Evolutionary conservation across 1,140 invertebrate species (phyloP).

Genomic region (Nebria ingens): DNA sequence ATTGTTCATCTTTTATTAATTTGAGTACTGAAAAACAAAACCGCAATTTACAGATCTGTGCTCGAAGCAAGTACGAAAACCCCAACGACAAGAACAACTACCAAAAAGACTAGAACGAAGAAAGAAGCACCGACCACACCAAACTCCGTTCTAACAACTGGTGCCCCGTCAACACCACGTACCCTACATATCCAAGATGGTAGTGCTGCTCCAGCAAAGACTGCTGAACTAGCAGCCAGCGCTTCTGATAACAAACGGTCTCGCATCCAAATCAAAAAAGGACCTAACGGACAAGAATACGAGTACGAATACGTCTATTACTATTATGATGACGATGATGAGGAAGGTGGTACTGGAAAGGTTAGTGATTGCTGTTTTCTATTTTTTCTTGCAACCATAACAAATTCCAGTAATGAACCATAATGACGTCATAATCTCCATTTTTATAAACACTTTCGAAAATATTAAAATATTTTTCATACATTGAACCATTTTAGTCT

Average conservation of each 20-base stretch:
- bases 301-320: conserved; percentile 88
- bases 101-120: conserved; percentile 20
- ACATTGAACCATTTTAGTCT: too few species aligned
- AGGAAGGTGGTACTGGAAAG: conserved; percentile 25
- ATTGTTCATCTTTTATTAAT: too few species aligned
- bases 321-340: conserved; percentile 75
- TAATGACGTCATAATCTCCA: too few species aligned
- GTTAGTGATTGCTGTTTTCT: background rate
- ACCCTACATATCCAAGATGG: conserved; percentile 18
- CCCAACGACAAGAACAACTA: background rate
- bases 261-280: conserved; percentile 72
- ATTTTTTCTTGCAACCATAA: background rate
- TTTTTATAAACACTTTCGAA: too few species aligned
- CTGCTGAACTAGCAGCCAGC: conserved; percentile 22
- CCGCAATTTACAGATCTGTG: background rate
- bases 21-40: too few species aligned
- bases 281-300: conserved; percentile 81
- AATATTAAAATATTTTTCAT: too few species aligned
- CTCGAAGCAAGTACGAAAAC: conserved; percentile 2
- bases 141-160: conserved; percentile 27
- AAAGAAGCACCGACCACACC: conserved; percentile 22
- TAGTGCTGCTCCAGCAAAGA: conserved; percentile 20
- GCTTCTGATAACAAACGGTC: conserved; percentile 43
- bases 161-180: conserved; percentile 15
- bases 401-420: too few species aligned